phyloP scores from a whole-genome alignment of 2,113 vertebrate species.

The Haplochromis burtoni region DNA sequence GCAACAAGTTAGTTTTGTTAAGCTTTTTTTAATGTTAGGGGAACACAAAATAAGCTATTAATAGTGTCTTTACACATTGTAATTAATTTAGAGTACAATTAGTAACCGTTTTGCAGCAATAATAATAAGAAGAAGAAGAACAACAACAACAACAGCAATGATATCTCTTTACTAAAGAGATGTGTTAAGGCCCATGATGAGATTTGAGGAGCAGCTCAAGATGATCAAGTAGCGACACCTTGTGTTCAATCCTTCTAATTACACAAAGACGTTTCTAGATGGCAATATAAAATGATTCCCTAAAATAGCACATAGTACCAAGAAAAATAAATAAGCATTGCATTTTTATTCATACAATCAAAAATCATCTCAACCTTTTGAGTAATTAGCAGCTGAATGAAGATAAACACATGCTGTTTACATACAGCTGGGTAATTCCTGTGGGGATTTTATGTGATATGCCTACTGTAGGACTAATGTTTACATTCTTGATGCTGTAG shows the following conservation, averaged over 20 bases:
- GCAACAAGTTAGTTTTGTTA: background rate
- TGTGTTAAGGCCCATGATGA: background rate
- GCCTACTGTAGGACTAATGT: background rate
- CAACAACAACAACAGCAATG: too few relatives aligned
- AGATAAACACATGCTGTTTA: background rate
- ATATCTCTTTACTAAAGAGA: background rate
- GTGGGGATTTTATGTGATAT: background rate
- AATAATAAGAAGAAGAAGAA: too few relatives aligned
- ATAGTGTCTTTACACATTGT: background rate
- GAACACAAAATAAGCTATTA: background rate
- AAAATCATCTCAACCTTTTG: background rate
- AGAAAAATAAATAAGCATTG: background rate
- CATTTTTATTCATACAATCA: constrained; percentile 5
- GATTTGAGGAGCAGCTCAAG: background rate
- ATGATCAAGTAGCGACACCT: background rate
- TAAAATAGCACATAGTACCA: background rate
- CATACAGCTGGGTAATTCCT: background rate
- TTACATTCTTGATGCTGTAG: background rate
- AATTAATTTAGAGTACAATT: background rate
- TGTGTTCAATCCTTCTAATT: background rate
- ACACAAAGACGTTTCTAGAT: background rate
- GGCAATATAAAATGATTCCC: background rate
- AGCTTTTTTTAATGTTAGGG: background rate
- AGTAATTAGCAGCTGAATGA: background rate
- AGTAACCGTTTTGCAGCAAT: background rate